Evolutionary conservation across 2,113 vertebrate species (phyloP).

Genomic region (Genyomyrus donnyi): DNA sequence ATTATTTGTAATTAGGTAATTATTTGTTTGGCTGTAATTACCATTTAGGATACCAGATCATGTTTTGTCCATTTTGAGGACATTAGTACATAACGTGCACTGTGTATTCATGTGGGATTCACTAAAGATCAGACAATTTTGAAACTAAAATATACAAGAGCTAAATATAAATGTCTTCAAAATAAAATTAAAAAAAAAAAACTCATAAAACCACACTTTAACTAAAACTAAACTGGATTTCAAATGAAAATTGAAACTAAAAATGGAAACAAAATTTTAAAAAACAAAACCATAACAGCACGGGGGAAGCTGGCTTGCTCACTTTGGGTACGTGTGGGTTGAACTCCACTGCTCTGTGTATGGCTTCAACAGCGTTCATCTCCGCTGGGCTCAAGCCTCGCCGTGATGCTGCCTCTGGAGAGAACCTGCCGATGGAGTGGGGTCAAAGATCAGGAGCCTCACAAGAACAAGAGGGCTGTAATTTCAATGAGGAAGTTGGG

Average conservation of each 20-base stretch:
- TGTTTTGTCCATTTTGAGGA: background rate
- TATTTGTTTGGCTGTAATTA: background rate
- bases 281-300: background rate
- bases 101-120: background rate
- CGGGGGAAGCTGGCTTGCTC: constrained; percentile 44
- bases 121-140: background rate
- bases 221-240: no score
- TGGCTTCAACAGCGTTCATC: constrained; percentile 98
- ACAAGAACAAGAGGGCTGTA: background rate
- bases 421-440: constrained; percentile 68
- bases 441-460: background rate
- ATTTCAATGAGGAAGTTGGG: background rate
- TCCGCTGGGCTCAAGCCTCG: constrained; percentile 94
- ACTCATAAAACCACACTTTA: no score
- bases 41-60: background rate
- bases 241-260: background rate
- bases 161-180: no score
- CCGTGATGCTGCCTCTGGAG: constrained; percentile 91
- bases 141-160: no score
- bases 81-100: background rate
- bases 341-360: constrained; percentile 98
- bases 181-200: no score
- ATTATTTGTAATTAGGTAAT: background rate
- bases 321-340: constrained; percentile 98
- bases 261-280: background rate